phyloP scores from a whole-genome alignment of 2,797 vertebrate genomes.

The Sphenodon punctatus region DNA sequence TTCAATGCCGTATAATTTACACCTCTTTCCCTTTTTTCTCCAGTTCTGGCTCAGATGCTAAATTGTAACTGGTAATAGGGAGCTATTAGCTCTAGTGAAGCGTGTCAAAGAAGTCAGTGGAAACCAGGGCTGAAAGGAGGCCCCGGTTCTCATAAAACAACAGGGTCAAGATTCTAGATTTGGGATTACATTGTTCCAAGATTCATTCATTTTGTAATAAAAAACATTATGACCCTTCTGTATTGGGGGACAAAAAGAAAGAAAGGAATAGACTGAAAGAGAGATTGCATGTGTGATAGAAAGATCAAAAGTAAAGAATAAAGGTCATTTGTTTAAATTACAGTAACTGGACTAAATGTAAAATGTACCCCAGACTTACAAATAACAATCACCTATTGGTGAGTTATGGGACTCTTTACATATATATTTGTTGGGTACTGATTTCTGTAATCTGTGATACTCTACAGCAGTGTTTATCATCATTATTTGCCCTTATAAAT shows the following conservation, averaged over 20 bases:
- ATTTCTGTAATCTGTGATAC: not conserved
- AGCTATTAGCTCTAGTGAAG: slow-evolving; percentile 76
- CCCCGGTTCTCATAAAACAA: slow-evolving; percentile 54
- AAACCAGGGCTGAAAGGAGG: slow-evolving; percentile 58
- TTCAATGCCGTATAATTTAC: slow-evolving; percentile 76
- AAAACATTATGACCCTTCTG: slow-evolving; percentile 27
- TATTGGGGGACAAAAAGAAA: slow-evolving; percentile 3
- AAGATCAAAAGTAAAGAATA: not conserved
- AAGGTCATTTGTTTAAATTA: slow-evolving; percentile 2
- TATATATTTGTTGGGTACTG: not conserved
- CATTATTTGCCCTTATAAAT: not conserved
- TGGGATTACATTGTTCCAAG: slow-evolving; percentile 50
- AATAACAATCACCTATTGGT: not conserved
- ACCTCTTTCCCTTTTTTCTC: slow-evolving; percentile 68
- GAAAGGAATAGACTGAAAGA: not conserved
- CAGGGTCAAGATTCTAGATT: slow-evolving; percentile 63
- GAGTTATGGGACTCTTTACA: not conserved
- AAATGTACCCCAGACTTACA: not conserved
- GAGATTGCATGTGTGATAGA: not conserved
- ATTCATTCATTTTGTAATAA: slow-evolving; percentile 57
- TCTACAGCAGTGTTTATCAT: not conserved
- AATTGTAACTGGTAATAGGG: slow-evolving; percentile 80
- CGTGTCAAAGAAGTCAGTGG: slow-evolving; percentile 70
- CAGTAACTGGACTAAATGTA: not conserved
- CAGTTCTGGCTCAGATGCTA: slow-evolving; percentile 79